Base-by-base conservation (phyloP, 2,113 vertebrate genomes). In the Eudyptes chrysolophus region DNA sequence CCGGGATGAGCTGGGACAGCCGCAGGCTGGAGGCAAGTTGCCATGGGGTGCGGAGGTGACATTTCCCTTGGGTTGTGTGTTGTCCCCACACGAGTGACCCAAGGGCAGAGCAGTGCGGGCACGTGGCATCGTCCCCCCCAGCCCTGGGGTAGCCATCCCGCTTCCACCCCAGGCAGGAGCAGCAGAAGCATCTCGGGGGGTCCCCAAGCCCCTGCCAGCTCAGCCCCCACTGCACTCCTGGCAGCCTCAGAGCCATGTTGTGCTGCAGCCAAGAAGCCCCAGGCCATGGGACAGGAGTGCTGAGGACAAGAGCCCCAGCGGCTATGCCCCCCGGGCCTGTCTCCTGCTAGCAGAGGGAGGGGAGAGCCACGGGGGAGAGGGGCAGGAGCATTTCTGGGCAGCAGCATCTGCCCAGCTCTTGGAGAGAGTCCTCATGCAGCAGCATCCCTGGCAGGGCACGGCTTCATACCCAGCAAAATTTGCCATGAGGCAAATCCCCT, bases 1-100 rank as follows among this genome's bases (percentile, higher is more conserved):
- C 34, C 3, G 5, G 84, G 49, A 13, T 2, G 16, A 40, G 32
- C 46, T 65, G 70, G 55, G 27, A 8, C 1, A 2, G 42, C 46
- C 1, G 0, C 16, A 17, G 72, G 36, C 57, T 68, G 42, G 13
- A 68, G 64, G 14, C 0, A 0, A 52, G 19, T 25, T 78, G 44
- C 40, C 19, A 3, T 2, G 10, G 21, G 17, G 11, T 54, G 64
- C 20, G 17, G 36, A 72, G 58, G 54, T 46, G 64, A 14, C 27
- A 9, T 78, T 51, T 84, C 24, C 27, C 57, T 66, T 6, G 1
- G 38, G 10, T 3, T 58, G 10, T 36, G 0, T 21, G 22, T 22
- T 48, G n/a, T 40, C 20, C 48, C 15, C 10, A 25, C 27, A 10
- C 0, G 9, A 40, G 55, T 15, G 49, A 4, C 21, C 26, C 21